Evolutionary conservation across 2,113 vertebrate genomes (phyloP).

Genomic region (Cnemophilus loriae): DNA sequence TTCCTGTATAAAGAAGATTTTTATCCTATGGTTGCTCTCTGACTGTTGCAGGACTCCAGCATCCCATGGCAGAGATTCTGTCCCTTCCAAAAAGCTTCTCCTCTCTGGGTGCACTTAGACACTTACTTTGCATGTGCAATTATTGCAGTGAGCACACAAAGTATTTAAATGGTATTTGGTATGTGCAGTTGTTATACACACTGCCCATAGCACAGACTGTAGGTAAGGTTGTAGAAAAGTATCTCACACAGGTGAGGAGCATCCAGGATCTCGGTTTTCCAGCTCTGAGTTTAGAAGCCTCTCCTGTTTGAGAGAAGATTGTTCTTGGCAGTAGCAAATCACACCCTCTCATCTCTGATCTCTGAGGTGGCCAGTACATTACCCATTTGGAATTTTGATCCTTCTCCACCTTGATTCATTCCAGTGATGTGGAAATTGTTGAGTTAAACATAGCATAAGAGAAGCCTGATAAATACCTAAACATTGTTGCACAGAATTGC

Average conservation of each 20-base stretch:
- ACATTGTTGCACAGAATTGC: neutral
- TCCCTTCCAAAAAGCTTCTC: neutral
- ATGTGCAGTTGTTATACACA: neutral
- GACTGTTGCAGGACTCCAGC: neutral
- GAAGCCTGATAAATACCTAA: neutral
- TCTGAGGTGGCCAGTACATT: neutral
- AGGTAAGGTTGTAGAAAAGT: neutral
- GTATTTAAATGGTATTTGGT: neutral
- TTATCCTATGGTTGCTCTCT: neutral
- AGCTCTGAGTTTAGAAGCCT: neutral
- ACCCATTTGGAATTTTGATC: neutral
- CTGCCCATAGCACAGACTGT: neutral
- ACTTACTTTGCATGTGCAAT: neutral
- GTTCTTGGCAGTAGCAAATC: neutral
- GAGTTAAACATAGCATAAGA: neutral
- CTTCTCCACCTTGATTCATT: neutral
- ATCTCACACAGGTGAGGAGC: neutral
- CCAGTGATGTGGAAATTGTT: neutral
- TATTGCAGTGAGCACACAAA: neutral
- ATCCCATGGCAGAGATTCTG: neutral
- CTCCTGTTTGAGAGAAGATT: neutral
- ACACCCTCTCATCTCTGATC: neutral
- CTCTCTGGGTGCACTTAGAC: neutral
- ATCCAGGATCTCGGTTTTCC: neutral
- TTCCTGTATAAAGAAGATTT: neutral